Evolutionary conservation across 2,888 invertebrate species (phyloP), one percentile per base, ranked within the genome.

Genomic region (Dugesia japonica): DNA sequence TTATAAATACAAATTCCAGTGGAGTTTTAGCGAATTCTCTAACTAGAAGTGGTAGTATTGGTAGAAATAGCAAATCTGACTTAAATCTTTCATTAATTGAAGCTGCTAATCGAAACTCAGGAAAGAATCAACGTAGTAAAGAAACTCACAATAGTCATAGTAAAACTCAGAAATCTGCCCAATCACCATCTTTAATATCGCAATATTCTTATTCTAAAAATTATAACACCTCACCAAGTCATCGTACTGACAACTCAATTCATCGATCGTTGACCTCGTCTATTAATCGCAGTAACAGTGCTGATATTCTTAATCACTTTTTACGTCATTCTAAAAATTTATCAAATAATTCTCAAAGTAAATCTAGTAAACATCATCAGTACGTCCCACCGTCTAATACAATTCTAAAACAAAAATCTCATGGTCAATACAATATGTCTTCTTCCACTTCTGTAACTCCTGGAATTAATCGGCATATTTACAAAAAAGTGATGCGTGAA

Each of bases 261-360:
- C 56, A 56, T 56, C 56, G 56, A 4, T 56, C 56, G 20, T 56
- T 56, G 20, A 56, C 56, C 17, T 56, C 56, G 17, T 56, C 56
- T 20, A 56, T 56, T n/a, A 56, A 56, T 17, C 75, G 75, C 15
- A 75, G 75, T 56, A 42, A 23, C 26, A 75, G 75, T 75, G 75
- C 71, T 26, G 75, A 75, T 56, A 56, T 75, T 13, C 56, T 75
- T 7, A 27, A 73, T 9, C 75, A 75, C 75, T 23, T 28, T 1
- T 1, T 26, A 20, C 1, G 42, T 1, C 56, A 26, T 26, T 75
- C 75, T 23, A 26, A 56, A 56, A 56, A 4, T 7, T n/a, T 56
- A n/a, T 56, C 56, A 56, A 31, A 31, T 31, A 56, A 56, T n/a
- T 4, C 56, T 4, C 56, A 56, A 56, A 56, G 7, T 7, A 56